phyloP scores from a whole-genome alignment of 2,888 invertebrate species.

The Eretmocerus hayati region DNA sequence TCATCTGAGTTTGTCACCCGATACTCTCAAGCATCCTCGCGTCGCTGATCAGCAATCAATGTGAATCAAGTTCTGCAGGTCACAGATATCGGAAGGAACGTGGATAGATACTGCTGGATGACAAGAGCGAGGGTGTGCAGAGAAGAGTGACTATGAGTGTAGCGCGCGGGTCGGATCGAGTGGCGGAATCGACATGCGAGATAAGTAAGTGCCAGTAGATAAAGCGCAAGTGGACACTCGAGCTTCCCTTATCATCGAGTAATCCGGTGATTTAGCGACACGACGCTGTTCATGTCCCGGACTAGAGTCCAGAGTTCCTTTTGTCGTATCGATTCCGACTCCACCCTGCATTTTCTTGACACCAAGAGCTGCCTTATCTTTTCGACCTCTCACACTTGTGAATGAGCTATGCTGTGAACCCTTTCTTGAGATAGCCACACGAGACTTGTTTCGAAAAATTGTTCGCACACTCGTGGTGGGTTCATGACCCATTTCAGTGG shows the following conservation, averaged over 20 bases:
- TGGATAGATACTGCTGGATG: constrained; percentile 15
- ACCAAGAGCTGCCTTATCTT: not conserved
- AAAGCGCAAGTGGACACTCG: constrained; percentile 1
- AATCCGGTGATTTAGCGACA: constrained; percentile 23
- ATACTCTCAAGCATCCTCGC: too few relatives aligned
- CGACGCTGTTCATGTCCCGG: not conserved
- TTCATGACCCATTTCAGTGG: too few relatives aligned
- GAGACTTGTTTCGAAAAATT: too few relatives aligned
- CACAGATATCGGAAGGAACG: not conserved
- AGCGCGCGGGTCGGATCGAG: constrained; percentile 12
- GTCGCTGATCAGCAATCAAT: too few relatives aligned
- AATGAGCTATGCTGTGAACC: too few relatives aligned
- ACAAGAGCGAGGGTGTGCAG: constrained; percentile 6
- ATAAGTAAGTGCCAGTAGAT: constrained; percentile 15
- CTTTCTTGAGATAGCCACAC: too few relatives aligned
- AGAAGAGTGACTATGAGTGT: not conserved
- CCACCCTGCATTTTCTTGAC: too few relatives aligned
- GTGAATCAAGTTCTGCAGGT: constrained; percentile 20
- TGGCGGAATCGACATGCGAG: constrained; percentile 25
- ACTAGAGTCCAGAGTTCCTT: too few relatives aligned
- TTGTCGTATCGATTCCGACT: too few relatives aligned
- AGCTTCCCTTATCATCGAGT: constrained; percentile 18
- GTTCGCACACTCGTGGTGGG: too few relatives aligned
- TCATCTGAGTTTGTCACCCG: too few relatives aligned
- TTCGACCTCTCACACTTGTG: too few relatives aligned